phyloP scores from a whole-genome alignment of 1,140 invertebrate genomes.

The Papilio glaucus region DNA sequence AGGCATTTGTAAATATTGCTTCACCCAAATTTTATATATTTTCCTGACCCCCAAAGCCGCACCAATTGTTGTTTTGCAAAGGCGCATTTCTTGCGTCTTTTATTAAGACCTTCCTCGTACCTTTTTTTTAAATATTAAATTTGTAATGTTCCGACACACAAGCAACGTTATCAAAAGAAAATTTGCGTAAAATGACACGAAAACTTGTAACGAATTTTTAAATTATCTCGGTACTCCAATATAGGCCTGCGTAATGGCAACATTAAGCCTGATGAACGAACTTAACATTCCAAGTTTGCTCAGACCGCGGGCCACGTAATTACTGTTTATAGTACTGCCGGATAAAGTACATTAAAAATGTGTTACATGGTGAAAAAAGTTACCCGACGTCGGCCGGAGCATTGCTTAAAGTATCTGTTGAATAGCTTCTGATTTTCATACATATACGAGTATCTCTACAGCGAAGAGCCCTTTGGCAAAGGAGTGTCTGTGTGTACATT shows the following conservation, averaged over 20 bases:
- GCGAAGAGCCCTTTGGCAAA: too few relatives aligned
- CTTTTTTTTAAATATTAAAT: background rate
- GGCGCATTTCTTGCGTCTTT: too few relatives aligned
- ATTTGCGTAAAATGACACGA: background rate
- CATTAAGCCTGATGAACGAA: slow-evolving; percentile 8
- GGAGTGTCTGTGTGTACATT: too few relatives aligned
- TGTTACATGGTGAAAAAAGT: background rate
- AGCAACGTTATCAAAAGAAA: background rate
- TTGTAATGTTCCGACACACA: too few relatives aligned
- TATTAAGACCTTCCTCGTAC: too few relatives aligned
- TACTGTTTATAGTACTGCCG: background rate
- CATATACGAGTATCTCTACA: too few relatives aligned
- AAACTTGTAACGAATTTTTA: background rate
- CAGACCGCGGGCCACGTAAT: background rate
- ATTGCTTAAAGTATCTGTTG: background rate
- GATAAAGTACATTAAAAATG: slow-evolving; percentile 4
- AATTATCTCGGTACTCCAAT: background rate
- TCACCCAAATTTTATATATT: too few relatives aligned
- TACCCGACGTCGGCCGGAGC: background rate
- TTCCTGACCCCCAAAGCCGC: too few relatives aligned
- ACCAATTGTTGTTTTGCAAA: too few relatives aligned
- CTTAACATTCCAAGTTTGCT: slow-evolving; percentile 1
- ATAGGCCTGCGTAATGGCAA: background rate
- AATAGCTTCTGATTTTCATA: background rate
- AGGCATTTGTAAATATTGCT: too few relatives aligned